Base-by-base conservation (phyloP, 2,888 invertebrate species). In the Acanthococcus lagerstroemiae region DNA sequence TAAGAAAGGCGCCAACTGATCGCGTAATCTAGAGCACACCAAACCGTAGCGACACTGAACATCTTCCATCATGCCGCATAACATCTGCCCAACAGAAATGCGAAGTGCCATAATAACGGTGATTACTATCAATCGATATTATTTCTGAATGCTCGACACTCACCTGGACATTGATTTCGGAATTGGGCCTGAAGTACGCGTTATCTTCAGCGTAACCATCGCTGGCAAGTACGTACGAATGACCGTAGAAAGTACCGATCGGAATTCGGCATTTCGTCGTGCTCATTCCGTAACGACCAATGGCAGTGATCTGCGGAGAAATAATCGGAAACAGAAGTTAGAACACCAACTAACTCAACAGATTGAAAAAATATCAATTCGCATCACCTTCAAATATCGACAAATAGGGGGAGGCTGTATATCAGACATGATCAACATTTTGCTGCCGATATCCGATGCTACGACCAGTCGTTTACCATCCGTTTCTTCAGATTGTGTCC, bases 231-330 rank as follows among this genome's bases (percentile, higher is more conserved):
- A 90, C 83, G 2, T 89, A 85, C 46, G 90, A 83, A 76, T 94
- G 93, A 0, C 95, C 95, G 75, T 90, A 95, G 77, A 94, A 95
- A 77, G 87, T 87, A n/a, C 94, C 95, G 44, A 94, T 79, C 0
- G 94, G 92, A 69, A 95, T 91, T 78, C 89, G 86, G 73, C 92
- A 92, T 71, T 90, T 84, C 65, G 90, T 88, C 0, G 91, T 87
- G 24, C 90, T 87, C 88, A 92, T 91, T 54, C 93, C 93, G 74
- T 92, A 92, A 12, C 92, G 83, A 9, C 93, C 94, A 71, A 93
- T 90, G 1, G 90, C 89, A 30, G 93, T 94, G 68, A 94, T 88
- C 88, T 90, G 74, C 24, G 17, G 21, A 66, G 1, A 52, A 12
- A 2, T 52, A 24, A 3, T 15, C n/a, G n/a, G n/a, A n/a, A n/a